Percentiles rank a stretch among this genome's conserved stretches.
Evolutionary conservation across 2,113 vertebrate genomes (phyloP).

Genomic region (Pleuronectes platessa): DNA sequence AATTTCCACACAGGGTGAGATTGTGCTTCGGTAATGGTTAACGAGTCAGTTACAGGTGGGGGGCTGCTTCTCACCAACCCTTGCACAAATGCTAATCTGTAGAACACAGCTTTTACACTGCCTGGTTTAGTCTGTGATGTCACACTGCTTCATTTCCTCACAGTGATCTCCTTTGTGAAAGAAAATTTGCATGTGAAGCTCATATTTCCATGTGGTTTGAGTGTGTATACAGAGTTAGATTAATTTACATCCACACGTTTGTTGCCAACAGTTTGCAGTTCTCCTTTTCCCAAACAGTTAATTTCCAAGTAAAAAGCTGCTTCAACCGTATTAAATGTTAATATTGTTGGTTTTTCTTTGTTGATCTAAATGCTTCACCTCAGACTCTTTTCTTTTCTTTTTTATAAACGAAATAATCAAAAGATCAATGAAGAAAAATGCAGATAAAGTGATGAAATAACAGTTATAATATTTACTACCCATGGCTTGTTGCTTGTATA

Average conservation of each 20-base stretch:
- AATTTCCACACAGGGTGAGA: conserved; percentile 26
- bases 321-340: not conserved
- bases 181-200: conserved; percentile 20
- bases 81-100: conserved; percentile 49
- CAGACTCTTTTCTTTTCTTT: no score
- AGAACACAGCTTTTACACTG: conserved; percentile 8
- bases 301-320: not conserved
- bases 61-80: conserved; percentile 24
- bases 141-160: conserved; percentile 28
- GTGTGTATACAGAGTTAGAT: not conserved
- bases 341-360: not conserved
- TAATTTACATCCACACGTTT: not conserved
- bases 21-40: conserved; percentile 49
- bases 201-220: conserved; percentile 14
- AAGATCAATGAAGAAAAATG: not conserved
- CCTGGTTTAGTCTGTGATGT: conserved; percentile 33
- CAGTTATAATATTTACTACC: not conserved
- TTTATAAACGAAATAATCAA: not conserved
- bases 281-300: not conserved
- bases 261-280: not conserved
- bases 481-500: not conserved
- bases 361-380: no score
- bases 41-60: conserved; percentile 45
- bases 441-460: not conserved
- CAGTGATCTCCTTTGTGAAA: conserved; percentile 7